Evolutionary conservation across 2,797 vertebrate species (phyloP).

Genomic region (Sus cebifrons): DNA sequence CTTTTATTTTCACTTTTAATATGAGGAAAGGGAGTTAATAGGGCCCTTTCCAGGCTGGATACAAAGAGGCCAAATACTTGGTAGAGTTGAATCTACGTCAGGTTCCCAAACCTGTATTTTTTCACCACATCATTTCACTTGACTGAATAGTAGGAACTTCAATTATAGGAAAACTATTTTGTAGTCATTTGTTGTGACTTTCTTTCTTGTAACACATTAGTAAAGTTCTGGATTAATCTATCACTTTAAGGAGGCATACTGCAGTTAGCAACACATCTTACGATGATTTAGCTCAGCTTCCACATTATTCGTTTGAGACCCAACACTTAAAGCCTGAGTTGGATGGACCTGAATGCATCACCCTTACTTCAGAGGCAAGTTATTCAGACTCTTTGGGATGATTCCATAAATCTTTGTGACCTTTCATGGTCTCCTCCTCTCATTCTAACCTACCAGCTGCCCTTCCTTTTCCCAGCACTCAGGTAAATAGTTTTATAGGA

Average conservation of each 20-base stretch:
- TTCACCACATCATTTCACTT: neutral
- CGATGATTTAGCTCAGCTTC: neutral
- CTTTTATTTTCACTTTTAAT: conserved; percentile 14
- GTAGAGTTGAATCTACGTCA: neutral
- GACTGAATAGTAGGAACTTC: neutral
- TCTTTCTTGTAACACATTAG: neutral
- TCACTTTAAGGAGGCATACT: neutral
- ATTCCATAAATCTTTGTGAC: neutral
- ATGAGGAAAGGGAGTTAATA: neutral
- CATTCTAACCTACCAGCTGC: neutral
- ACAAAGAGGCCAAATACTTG: neutral
- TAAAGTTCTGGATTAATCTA: neutral
- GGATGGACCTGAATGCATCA: neutral
- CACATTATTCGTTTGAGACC: neutral
- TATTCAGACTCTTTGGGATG: neutral
- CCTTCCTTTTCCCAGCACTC: neutral
- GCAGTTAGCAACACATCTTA: neutral
- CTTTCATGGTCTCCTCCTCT: neutral
- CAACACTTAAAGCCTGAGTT: neutral
- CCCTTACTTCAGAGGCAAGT: neutral
- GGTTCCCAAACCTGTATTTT: neutral
- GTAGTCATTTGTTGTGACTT: neutral
- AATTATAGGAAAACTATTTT: neutral
- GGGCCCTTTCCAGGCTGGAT: neutral
- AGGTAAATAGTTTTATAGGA: neutral